Conservation (phyloP, 1,140 invertebrate genomes). For the Drosophila triauraria region DNA sequence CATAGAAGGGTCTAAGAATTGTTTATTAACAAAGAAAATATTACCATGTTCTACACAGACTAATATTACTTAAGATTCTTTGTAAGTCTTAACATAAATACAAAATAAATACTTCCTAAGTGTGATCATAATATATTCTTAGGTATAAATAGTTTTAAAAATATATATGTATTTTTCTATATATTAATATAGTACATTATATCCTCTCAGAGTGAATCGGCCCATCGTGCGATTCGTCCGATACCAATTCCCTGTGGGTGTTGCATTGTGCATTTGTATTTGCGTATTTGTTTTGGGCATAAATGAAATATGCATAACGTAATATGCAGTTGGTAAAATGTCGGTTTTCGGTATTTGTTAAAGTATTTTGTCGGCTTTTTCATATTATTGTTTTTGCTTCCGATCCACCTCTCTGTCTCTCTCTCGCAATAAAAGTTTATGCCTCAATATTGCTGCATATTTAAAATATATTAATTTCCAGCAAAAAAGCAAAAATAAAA, state of each 20-base stretch:
- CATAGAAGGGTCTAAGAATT: too few relatives aligned
- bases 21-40: too few relatives aligned
- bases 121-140: too few relatives aligned
- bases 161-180: background rate
- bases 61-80: too few relatives aligned
- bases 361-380: constrained; percentile 64
- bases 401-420: background rate
- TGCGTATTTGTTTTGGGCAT: constrained; percentile 48
- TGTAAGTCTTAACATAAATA: too few relatives aligned
- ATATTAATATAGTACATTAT: background rate
- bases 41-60: too few relatives aligned
- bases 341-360: constrained; percentile 68
- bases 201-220: background rate
- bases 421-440: background rate
- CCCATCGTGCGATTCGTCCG: constrained; percentile 9
- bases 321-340: constrained; percentile 73
- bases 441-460: constrained; percentile 44
- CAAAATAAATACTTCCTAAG: too few relatives aligned
- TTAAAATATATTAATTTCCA: constrained; percentile 58
- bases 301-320: constrained; percentile 74
- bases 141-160: background rate
- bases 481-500: background rate
- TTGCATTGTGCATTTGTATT: constrained; percentile 16
- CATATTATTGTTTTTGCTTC: constrained; percentile 55
- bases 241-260: constrained; percentile 11